These are phyloP conservation scores for Aphelenchoides fujianensis DNA, from an alignment of 1,140 invertebrate genomes.

Conservation along the genomic window DNA sequence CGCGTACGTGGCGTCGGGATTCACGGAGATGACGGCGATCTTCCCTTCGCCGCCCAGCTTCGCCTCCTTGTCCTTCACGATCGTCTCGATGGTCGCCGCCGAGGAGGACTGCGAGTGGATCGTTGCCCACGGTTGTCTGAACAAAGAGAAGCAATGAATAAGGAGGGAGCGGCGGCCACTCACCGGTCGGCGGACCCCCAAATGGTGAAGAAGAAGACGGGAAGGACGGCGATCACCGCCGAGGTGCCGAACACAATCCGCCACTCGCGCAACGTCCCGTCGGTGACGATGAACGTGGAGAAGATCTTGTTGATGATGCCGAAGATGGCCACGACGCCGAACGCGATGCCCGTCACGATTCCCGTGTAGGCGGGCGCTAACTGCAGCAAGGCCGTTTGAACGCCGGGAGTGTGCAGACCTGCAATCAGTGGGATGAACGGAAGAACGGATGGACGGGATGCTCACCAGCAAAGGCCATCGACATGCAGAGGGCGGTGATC, in stretches of 20 bases:
- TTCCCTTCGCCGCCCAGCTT: constrained; percentile 14
- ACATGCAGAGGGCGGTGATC: constrained; percentile 46
- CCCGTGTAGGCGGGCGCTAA: constrained; percentile 53
- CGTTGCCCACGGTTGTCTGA: constrained; percentile 50
- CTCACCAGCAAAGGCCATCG: constrained; percentile 53
- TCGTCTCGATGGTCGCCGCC: constrained; percentile 5
- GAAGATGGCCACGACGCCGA: constrained; percentile 49
- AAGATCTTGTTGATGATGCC: constrained; percentile 52
- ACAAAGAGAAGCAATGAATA: too few species aligned
- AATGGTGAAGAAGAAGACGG: constrained; percentile 51
- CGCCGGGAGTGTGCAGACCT: constrained; percentile 57
- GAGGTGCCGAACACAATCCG: constrained; percentile 51
- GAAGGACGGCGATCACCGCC: constrained; percentile 48
- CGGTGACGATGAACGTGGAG: constrained; percentile 39
- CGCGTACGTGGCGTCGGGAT: constrained; percentile 11
- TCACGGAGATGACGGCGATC: constrained; percentile 9
- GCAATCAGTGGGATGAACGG: constrained; percentile 13
- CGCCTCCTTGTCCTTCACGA: constrained; percentile 11
- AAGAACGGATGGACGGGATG: background rate
- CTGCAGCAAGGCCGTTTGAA: constrained; percentile 52
- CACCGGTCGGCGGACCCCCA: constrained; percentile 53
- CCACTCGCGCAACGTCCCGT: constrained; percentile 46
- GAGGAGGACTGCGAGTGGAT: constrained; percentile 30
- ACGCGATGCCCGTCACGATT: constrained; percentile 54
- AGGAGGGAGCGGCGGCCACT: too few species aligned